Percentiles rank a stretch among this genome's conserved stretches.
phyloP scores from a whole-genome alignment of 2,888 invertebrate genomes.

The Trissoscelio sp. region DNA sequence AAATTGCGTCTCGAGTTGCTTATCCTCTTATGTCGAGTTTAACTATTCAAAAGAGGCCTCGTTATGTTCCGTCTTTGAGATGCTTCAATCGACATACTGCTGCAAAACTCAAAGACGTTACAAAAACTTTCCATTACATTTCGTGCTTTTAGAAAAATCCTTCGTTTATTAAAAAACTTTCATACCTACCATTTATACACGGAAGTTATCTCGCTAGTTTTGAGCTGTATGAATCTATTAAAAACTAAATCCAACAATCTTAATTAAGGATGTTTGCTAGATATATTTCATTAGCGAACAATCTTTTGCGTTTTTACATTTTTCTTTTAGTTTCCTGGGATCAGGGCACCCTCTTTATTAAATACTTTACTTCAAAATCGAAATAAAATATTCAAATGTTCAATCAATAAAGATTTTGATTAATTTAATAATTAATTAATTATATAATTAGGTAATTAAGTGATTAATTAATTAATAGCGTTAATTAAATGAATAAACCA shows the following conservation, averaged over 20 bases:
- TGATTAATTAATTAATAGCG: too few relatives aligned
- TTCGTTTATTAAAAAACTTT: constrained; percentile 40
- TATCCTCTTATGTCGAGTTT: constrained; percentile 56
- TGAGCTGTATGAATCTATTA: constrained; percentile 22
- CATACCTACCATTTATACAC: constrained; percentile 8
- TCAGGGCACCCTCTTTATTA: too few relatives aligned
- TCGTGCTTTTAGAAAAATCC: constrained; percentile 34
- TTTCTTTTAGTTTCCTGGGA: not conserved
- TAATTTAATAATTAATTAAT: too few relatives aligned
- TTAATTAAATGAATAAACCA: too few relatives aligned
- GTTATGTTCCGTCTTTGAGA: constrained; percentile 59
- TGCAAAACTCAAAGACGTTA: constrained; percentile 48
- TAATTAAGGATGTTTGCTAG: constrained; percentile 22
- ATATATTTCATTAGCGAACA: not conserved
- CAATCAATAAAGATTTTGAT: too few relatives aligned
- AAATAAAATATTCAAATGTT: too few relatives aligned
- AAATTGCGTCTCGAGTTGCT: constrained; percentile 61
- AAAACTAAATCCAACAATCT: constrained; percentile 10
- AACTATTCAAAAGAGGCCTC: constrained; percentile 58
- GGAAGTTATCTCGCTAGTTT: constrained; percentile 10
- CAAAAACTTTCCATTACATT: constrained; percentile 55
- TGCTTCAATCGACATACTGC: constrained; percentile 58
- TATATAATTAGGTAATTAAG: too few relatives aligned
- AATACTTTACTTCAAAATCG: too few relatives aligned
- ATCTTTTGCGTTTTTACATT: not conserved